Base-by-base conservation (phyloP, 1,140 invertebrate genomes). In the Intoshia linei region DNA sequence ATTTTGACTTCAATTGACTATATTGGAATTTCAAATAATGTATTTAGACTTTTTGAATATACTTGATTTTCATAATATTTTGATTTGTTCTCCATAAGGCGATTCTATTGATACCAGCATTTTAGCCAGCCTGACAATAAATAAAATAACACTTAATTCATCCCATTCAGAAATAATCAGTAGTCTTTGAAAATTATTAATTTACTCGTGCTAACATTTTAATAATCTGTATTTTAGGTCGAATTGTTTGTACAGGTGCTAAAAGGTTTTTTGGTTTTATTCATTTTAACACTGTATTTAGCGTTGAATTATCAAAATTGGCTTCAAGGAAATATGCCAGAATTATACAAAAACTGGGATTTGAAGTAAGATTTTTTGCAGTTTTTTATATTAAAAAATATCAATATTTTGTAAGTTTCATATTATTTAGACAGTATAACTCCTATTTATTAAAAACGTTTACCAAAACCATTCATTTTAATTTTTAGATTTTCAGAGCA, bases 191-290 rank as follows among this genome's bases (percentile, higher is more conserved):
- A n/a, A n/a, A n/a, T n/a, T n/a, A n/a, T n/a, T n/a, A n/a, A n/a
- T n/a, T n/a, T n/a, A n/a, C n/a, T n/a, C n/a, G n/a, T n/a, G n/a
- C n/a, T n/a, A n/a, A n/a, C n/a, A n/a, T n/a, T n/a, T n/a, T 10
- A 27, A 27, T 10, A 27, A 27, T 10, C 7, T 27, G n/a, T 10
- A 27, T 10, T 10, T 10, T 10, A 27, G 90, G 90, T 0, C 98
- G 98, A 68, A 95, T 98, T 87, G 90, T 99, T 0, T 98, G 90
- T 54, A 99, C 90, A 1, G 90, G 90, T 15, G 90, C 90, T 1
- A 99, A 95, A 63, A 93, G 60, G 50, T 62, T 47, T 18, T 20
- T 24, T n/a, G 31, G 7, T 18, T 32, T 7, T 10, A 32, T 7
- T 15, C 15, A 10, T n/a, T n/a, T 25, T 7, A 25, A 7, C 7